Evolutionary conservation across 2,888 invertebrate genomes (phyloP).

Genomic region (Eristalinus sepulchralis): DNA sequence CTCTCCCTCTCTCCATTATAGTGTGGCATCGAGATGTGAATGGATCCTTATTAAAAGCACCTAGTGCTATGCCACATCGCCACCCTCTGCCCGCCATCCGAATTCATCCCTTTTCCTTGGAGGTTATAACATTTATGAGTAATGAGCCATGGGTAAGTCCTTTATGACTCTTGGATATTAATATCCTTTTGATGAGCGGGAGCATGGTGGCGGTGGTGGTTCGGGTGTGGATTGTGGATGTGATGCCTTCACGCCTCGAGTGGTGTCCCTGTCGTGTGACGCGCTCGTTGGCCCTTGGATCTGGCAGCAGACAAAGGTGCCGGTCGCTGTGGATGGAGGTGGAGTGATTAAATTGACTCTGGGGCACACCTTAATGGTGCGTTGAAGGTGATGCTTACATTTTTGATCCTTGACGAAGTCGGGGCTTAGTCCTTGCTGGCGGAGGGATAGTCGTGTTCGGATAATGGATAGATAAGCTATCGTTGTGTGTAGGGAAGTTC

Average conservation of each 20-base stretch:
- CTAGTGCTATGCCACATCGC: not conserved
- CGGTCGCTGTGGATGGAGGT: not conserved
- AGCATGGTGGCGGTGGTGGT: constrained; percentile 13
- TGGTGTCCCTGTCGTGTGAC: not conserved
- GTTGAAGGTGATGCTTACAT: constrained; percentile 22
- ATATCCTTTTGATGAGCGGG: constrained; percentile 66
- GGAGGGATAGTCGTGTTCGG: constrained; percentile 50
- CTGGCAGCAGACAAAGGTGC: not conserved
- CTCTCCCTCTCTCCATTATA: constrained; percentile 19
- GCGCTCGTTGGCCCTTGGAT: not conserved
- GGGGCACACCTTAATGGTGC: constrained; percentile 51
- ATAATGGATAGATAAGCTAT: constrained; percentile 65
- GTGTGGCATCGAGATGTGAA: constrained; percentile 38
- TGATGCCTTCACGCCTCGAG: not conserved
- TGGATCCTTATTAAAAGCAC: constrained; percentile 62
- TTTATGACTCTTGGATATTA: constrained; percentile 64
- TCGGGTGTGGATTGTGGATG: not conserved
- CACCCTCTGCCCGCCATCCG: constrained; percentile 28
- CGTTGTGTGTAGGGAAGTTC: constrained; percentile 43
- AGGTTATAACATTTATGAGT: constrained; percentile 69
- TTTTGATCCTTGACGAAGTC: constrained; percentile 48
- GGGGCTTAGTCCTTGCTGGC: not conserved
- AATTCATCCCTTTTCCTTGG: constrained; percentile 44
- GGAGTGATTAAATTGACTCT: constrained; percentile 65
- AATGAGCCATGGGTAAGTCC: constrained; percentile 71